These are phyloP conservation scores for Rhodophaea formosa DNA, from an alignment of 2,888 invertebrate genomes.

Conservation along the genomic window DNA sequence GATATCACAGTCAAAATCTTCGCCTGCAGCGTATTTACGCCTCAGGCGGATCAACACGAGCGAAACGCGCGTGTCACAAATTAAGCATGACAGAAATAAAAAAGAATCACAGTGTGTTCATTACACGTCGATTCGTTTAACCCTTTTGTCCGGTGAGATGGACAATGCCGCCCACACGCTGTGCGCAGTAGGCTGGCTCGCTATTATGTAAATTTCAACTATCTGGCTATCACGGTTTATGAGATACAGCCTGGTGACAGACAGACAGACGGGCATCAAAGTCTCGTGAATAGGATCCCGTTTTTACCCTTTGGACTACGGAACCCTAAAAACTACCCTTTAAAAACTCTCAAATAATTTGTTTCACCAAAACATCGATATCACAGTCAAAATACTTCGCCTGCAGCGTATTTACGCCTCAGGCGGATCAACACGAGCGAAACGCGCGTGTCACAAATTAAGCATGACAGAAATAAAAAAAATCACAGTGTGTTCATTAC, in stretches of 20 bases:
- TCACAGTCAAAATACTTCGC: conserved; percentile 20
- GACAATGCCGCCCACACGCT: conserved; percentile 44
- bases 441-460: conserved; percentile 48
- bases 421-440: conserved; percentile 46
- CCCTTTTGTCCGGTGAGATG: conserved; percentile 34
- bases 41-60: conserved; percentile 48
- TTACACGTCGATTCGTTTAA: conserved; percentile 61
- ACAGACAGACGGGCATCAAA: too few species aligned
- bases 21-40: conserved; percentile 38
- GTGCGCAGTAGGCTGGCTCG: too few species aligned
- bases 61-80: conserved; percentile 44
- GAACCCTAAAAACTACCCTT: background rate
- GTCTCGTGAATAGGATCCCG: too few species aligned
- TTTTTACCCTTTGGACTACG: too few species aligned
- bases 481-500: conserved; percentile 56
- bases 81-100: conserved; percentile 33
- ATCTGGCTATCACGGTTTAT: too few species aligned
- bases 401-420: conserved; percentile 40
- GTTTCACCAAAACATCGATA: conserved; percentile 2
- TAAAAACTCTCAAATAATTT: background rate
- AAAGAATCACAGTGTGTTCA: conserved; percentile 51
- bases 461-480: conserved; percentile 33
- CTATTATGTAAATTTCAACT: too few species aligned
- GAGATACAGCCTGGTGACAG: too few species aligned
- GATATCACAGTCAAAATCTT: conserved; percentile 18